Conservation (phyloP, 2,797 vertebrate species). For the Platalea minor region DNA sequence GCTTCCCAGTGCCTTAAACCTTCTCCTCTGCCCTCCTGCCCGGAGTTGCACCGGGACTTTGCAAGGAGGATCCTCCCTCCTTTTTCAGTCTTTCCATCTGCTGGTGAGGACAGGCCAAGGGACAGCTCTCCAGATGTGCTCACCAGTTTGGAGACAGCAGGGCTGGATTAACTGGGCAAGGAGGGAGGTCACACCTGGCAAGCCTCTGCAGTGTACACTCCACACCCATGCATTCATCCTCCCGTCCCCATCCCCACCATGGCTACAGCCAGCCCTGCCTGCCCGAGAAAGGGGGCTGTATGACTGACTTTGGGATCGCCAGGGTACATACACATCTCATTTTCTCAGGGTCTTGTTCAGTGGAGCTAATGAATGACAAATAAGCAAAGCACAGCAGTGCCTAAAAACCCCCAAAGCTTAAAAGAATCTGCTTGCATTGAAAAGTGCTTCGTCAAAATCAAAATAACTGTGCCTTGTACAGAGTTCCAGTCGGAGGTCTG, state of each 20-base stretch:
- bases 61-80: background rate
- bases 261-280: background rate
- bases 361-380: background rate
- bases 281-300: background rate
- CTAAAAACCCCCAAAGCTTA: background rate
- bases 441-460: background rate
- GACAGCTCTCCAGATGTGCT: background rate
- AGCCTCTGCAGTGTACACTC: background rate
- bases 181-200: rapidly evolving
- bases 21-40: background rate
- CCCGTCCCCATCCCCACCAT: rapidly evolving
- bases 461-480: background rate
- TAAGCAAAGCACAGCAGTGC: background rate
- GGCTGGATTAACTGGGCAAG: background rate
- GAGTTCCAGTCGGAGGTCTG: background rate
- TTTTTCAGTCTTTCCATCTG: background rate
- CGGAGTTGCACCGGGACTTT: rapidly evolving
- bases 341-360: background rate
- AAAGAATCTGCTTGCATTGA: background rate
- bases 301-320: background rate
- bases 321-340: background rate
- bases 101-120: background rate
- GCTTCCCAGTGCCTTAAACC: background rate
- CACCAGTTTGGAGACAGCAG: background rate
- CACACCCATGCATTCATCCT: rapidly evolving